phyloP scores from a whole-genome alignment of 1,140 invertebrate genomes.

The Adelges cooleyi region DNA sequence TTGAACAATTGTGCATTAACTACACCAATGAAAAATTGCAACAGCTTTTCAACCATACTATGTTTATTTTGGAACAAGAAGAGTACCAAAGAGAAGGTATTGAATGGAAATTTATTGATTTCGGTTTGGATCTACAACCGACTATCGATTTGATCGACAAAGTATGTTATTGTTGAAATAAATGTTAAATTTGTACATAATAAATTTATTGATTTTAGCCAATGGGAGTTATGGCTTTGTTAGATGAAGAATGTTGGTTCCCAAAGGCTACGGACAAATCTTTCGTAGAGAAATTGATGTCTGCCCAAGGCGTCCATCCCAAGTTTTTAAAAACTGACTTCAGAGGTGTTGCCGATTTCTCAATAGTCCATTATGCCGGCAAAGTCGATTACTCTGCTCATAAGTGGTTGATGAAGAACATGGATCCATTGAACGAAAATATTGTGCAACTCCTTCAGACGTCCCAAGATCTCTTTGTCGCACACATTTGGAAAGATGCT shows the following conservation, averaged over 20 bases:
- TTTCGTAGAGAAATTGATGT: constrained; percentile 93
- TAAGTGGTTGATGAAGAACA: constrained; percentile 99
- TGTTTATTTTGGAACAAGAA: constrained; percentile 99
- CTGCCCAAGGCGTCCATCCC: constrained; percentile 84
- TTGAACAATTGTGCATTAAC: constrained; percentile 98
- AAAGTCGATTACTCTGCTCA: constrained; percentile 94
- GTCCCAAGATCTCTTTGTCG: constrained; percentile 92
- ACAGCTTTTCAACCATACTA: constrained; percentile 99
- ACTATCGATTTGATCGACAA: constrained; percentile 99
- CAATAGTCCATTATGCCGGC: constrained; percentile 98
- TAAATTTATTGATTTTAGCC: constrained; percentile 46
- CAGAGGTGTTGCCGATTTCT: constrained; percentile 88
- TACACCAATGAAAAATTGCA: constrained; percentile 99
- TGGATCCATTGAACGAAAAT: constrained; percentile 99
- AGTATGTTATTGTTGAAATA: constrained; percentile 37
- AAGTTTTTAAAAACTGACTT: constrained; percentile 99
- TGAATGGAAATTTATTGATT: constrained; percentile 99
- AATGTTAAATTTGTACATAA: neutral
- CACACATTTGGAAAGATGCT: constrained; percentile 98
- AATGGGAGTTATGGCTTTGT: constrained; percentile 94
- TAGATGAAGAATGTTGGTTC: constrained; percentile 99
- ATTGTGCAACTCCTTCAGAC: constrained; percentile 88
- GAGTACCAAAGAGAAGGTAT: constrained; percentile 99
- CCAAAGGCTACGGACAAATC: constrained; percentile 99
- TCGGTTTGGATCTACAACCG: constrained; percentile 96